A percentile compares a stretch with the other conserved stretches of the same genome.
These are phyloP conservation scores for Leptonema lineaticorne DNA, from an alignment of 1,140 invertebrate species.

Conservation along the genomic window DNA sequence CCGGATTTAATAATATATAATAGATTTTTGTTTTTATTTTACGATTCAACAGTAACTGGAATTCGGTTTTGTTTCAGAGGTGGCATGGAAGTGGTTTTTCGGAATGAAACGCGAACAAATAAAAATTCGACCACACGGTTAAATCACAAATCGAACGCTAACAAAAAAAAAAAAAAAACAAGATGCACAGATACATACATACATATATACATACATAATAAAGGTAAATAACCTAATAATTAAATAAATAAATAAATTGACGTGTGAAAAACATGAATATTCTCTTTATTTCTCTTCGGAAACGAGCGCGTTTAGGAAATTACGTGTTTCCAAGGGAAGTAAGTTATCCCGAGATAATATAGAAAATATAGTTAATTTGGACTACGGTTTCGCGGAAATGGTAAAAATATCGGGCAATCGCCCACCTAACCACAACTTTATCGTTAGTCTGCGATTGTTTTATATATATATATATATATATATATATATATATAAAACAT, in stretches of 20 bases:
- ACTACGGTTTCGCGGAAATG: slow-evolving; percentile 36
- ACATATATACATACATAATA: too few relatives aligned
- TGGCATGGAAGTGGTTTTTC: background rate
- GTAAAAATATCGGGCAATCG: slow-evolving; percentile 34
- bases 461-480: too few relatives aligned
- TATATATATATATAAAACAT: too few relatives aligned
- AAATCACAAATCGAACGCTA: background rate
- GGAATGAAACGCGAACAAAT: too few relatives aligned
- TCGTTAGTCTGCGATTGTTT: slow-evolving; percentile 9
- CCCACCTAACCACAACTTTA: slow-evolving; percentile 36
- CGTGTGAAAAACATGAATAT: background rate
- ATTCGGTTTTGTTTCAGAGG: too few relatives aligned
- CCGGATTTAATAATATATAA: too few relatives aligned
- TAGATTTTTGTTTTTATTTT: background rate
- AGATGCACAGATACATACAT: background rate
- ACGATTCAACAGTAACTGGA: background rate
- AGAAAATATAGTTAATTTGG: slow-evolving; percentile 34
- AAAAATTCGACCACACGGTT: too few relatives aligned
- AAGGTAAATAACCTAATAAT: too few relatives aligned
- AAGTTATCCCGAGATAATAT: slow-evolving; percentile 38
- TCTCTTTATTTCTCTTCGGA: background rate
- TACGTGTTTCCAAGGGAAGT: slow-evolving; percentile 27
- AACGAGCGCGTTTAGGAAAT: background rate
- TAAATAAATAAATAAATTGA: background rate
- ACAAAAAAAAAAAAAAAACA: background rate